Base-by-base conservation (phyloP, 2,888 invertebrate genomes). In the Lasioglossum morio region DNA sequence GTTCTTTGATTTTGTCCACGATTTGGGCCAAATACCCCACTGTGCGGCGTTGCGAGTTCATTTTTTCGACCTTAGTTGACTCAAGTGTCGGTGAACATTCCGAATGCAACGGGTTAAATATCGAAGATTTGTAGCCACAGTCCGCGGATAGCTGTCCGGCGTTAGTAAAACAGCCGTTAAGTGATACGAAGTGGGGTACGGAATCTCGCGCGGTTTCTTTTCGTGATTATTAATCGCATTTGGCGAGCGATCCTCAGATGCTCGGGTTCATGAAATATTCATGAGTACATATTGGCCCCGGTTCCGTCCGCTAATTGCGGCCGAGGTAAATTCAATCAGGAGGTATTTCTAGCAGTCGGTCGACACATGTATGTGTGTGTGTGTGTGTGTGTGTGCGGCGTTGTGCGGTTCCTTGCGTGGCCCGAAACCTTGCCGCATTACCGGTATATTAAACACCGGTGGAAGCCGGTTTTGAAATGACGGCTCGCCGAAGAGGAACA, bases 401-500 rank as follows among this genome's bases (percentile, higher is more conserved):
- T 23, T 19, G 34, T 23, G 37, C 43, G 57, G 40, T 75, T 80
- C 74, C 48, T 79, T 80, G 84, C 80, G 80, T 70, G 81, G 63
- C 48, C 46, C 48, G 63, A 85, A 90, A 89, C 81, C 84, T 87
- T 84, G 82, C 89, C 86, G 82, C 88, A 91, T 90, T 90, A 90
- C 88, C 83, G 88, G 84, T 81, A 81, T 91, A 91, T 90, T 92
- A 89, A 91, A 87, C 87, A 87, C 82, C 85, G 63, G 85, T 80
- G 82, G 84, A 19, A 89, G 90, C 87, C 88, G 90, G 91, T 89
- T 90, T 88, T 34, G 90, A 84, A 92, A 94, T 92, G 94, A 93
- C 92, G 90, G 91, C 91, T 90, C 93, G 92, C 89, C 85, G 90
- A 92, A 92, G 92, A 92, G 90, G 90, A 90, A 89, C 85, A 91